Percentiles rank a stretch among this genome's conserved stretches.
Evolutionary conservation across 2,888 invertebrate species (phyloP).

Genomic region (Thysanoteuthis rhombus): DNA sequence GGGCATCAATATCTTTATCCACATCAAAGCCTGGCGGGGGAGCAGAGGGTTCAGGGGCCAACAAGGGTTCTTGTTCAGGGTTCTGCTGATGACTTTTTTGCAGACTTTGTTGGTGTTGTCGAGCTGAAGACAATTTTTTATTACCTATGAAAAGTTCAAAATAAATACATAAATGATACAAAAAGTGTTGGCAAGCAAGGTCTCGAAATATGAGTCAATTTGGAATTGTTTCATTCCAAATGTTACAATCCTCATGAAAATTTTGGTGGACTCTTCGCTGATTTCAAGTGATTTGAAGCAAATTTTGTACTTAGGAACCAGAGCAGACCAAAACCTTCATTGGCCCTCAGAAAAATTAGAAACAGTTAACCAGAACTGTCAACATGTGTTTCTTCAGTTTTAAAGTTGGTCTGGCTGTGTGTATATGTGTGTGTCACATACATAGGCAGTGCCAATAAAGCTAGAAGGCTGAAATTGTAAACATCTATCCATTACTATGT

Average conservation of each 20-base stretch:
- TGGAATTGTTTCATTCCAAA: neutral
- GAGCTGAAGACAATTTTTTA: conserved; percentile 19
- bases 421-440: too few relatives aligned
- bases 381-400: too few relatives aligned
- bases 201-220: neutral
- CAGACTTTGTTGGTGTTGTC: conserved; percentile 22
- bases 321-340: too few relatives aligned
- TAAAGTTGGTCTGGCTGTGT: too few relatives aligned
- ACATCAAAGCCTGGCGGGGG: conserved; percentile 13
- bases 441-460: too few relatives aligned
- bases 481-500: too few relatives aligned
- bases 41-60: conserved; percentile 16
- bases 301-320: too few relatives aligned
- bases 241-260: neutral
- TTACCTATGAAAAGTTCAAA: neutral
- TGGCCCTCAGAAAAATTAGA: too few relatives aligned
- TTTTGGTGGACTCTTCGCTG: too few relatives aligned
- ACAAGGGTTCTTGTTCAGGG: conserved; percentile 24
- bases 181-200: neutral
- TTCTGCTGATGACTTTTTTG: neutral
- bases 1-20: neutral
- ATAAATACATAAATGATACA: neutral
- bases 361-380: too few relatives aligned
- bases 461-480: too few relatives aligned
- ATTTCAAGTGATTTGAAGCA: too few relatives aligned